Conservation (phyloP, 1,140 invertebrate genomes). For the Bilobella aurantiaca region DNA sequence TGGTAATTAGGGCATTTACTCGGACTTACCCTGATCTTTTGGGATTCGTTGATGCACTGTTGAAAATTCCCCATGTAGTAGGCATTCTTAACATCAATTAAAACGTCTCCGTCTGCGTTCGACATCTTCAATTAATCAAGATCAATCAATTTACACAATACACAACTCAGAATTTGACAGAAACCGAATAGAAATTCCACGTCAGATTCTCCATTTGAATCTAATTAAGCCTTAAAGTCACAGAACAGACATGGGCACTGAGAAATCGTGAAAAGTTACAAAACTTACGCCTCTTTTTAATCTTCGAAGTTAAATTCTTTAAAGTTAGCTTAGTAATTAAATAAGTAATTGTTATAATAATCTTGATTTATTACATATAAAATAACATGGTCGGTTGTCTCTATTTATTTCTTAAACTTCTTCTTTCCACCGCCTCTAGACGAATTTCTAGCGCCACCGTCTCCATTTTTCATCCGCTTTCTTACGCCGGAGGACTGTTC, state of each 20-base stretch:
- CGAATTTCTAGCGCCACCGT: conserved; percentile 35
- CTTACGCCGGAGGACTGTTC: conserved; percentile 65
- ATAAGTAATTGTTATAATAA: no score
- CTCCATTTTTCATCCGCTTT: conserved; percentile 53
- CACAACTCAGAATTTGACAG: no score
- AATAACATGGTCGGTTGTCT: background rate
- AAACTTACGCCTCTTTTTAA: no score
- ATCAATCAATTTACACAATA: no score
- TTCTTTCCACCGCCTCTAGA: background rate
- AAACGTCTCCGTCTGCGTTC: conserved; percentile 61
- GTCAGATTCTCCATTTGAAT: background rate
- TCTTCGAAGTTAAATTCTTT: no score
- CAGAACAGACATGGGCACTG: no score
- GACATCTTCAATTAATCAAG: conserved; percentile 36
- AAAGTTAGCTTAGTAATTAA: no score
- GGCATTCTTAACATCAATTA: conserved; percentile 87
- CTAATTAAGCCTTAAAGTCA: no score
- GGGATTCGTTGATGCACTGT: conserved; percentile 88
- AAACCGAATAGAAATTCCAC: no score
- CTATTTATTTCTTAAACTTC: background rate
- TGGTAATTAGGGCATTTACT: no score
- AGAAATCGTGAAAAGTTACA: no score
- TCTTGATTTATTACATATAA: no score
- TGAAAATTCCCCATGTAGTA: conserved; percentile 93
- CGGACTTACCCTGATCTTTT: conserved; percentile 73